Base-by-base conservation (phyloP, 2,888 invertebrate genomes). In the Meta bourneti region DNA sequence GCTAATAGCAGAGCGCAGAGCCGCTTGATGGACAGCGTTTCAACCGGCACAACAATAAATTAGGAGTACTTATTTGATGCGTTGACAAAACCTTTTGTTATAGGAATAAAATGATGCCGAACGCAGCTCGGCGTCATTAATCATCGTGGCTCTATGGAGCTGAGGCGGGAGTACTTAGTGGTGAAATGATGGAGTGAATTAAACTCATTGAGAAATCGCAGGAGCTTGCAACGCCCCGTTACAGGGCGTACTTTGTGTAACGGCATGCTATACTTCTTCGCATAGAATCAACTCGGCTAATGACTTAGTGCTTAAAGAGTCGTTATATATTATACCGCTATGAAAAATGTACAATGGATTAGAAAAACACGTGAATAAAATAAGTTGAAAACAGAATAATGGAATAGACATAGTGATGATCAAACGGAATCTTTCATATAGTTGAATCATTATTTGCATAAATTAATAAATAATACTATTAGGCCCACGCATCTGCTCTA, bases 1-100 rank as follows among this genome's bases (percentile, higher is more conserved):
- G 34, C 54, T 72, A 79, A 80, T 87, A 87, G 34, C 34, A 34
- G 34, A 34, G 34, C 48, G 69, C 72, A 72, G 72, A 72, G 61
- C 70, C 51, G 52, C 51, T 77, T 82, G 77, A 89, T 89, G 69
- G 82, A 89, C 82, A 70, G 77, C 89, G 74, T 75, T 75, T 51
- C 89, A 89, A 82, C 89, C 52, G 70, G 11, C 34, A 54, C 51
- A 72, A 84, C 77, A 84, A 90, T 90, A 84, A 90, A 90, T 90
- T 79, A 90, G 79, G 48, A 72, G 83, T 49, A n/a, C 79, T 79
- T 79, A 72, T 79, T 83, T 84, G 90, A 90, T 84, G 80, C 90
- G 90, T 84, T 83, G 90, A 84, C 84, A 90, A 84, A 90, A 84
- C 84, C 90, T 84, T 90, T 90, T 90, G 90, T 90, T 79, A 90